These are phyloP conservation scores for Hassar affinis DNA, from an alignment of 2,113 vertebrate species.

Conservation along the genomic window DNA sequence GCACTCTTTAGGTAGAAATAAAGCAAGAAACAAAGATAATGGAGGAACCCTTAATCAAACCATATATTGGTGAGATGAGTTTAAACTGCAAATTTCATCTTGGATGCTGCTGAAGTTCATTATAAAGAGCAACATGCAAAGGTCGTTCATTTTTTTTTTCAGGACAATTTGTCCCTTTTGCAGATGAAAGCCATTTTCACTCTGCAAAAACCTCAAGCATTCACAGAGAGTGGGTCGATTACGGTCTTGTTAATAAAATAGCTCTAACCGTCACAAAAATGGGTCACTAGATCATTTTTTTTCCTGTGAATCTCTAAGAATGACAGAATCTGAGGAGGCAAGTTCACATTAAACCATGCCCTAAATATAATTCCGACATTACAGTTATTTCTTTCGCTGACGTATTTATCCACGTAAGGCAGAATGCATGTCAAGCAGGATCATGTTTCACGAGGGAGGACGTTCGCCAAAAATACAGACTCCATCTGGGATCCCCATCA, in stretches of 20 bases:
- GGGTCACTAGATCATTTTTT: neutral
- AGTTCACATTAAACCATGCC: neutral
- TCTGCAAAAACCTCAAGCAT: neutral
- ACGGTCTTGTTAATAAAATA: slow-evolving; percentile 7
- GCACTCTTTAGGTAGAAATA: neutral
- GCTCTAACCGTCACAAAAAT: neutral
- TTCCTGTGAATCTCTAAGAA: neutral
- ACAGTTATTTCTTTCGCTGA: neutral
- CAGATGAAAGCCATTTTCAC: neutral
- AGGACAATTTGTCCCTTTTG: neutral
- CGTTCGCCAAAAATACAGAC: neutral
- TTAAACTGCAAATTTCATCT: neutral
- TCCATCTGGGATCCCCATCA: neutral
- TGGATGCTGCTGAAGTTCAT: neutral
- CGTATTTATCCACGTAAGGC: slow-evolving; percentile 1
- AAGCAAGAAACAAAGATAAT: neutral
- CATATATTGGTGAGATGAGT: neutral
- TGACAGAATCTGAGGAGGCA: slow-evolving; percentile 18
- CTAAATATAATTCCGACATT: neutral
- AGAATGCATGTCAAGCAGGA: no score
- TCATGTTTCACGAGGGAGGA: neutral
- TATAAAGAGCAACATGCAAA: neutral
- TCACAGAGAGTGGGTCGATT: neutral
- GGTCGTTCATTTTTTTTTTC: no score
- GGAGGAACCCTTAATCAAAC: neutral